Percentiles rank a stretch among this genome's conserved stretches.
Evolutionary conservation across 2,113 vertebrate genomes (phyloP).

Genomic region (Tragelaphus strepsiceros): DNA sequence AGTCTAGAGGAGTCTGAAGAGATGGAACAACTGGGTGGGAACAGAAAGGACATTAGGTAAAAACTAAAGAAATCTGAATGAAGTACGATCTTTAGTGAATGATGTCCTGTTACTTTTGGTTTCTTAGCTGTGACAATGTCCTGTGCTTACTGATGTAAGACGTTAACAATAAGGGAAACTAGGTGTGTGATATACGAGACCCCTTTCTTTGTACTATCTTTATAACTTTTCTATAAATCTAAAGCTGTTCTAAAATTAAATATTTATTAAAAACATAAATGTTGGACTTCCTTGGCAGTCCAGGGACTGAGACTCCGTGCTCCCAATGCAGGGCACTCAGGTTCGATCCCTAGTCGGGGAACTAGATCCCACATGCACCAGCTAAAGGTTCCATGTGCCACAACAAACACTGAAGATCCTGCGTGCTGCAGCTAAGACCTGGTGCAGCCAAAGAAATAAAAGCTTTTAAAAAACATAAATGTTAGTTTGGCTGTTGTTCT

Average conservation of each 20-base stretch:
- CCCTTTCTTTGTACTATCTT: neutral
- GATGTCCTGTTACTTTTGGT: neutral
- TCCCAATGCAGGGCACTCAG: neutral
- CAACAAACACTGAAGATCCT: rapidly evolving
- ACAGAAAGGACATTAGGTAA: neutral
- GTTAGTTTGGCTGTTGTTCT: neutral
- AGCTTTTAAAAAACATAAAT: neutral
- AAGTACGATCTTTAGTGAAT: neutral
- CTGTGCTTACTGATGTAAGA: neutral
- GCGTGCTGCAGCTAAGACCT: neutral
- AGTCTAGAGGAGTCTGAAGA: neutral
- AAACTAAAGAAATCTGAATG: neutral
- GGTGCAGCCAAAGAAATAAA: neutral
- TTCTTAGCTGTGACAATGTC: neutral
- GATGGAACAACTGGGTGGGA: neutral
- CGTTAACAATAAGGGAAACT: neutral
- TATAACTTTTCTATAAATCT: neutral
- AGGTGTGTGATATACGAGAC: neutral
- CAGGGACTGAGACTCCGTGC: neutral
- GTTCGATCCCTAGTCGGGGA: neutral
- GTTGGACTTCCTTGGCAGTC: neutral
- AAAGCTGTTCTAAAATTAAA: slow-evolving; percentile 1
- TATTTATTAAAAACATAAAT: neutral
- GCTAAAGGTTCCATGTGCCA: neutral
- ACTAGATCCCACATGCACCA: neutral